phyloP scores from a whole-genome alignment of 2,113 vertebrate genomes.

The Myotis yumanensis region DNA sequence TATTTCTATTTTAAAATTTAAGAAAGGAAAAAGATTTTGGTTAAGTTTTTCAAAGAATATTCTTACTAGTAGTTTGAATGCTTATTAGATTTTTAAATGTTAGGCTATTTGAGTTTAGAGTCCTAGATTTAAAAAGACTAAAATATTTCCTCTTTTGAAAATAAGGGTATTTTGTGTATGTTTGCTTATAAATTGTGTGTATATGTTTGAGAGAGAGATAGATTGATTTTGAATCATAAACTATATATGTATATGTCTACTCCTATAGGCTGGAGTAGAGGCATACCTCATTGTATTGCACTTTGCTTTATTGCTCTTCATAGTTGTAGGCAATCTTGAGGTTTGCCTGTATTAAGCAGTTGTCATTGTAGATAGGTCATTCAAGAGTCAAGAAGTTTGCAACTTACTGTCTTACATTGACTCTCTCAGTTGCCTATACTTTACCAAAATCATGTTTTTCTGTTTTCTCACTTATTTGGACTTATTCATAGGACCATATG shows the following conservation, averaged over 20 bases:
- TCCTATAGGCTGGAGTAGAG: background rate
- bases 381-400: background rate
- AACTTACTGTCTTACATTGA: background rate
- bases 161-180: background rate
- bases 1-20: slow-evolving; percentile 50
- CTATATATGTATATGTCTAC: background rate
- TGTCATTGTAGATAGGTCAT: background rate
- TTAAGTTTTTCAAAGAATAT: slow-evolving; percentile 3
- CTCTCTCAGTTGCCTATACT: background rate
- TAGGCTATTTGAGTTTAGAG: background rate
- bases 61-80: background rate
- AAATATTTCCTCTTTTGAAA: background rate
- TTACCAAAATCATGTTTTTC: background rate
- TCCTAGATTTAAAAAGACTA: background rate
- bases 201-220: background rate
- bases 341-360: background rate
- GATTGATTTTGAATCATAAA: background rate
- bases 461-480: slow-evolving; percentile 17
- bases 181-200: background rate
- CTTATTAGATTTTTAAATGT: slow-evolving; percentile 16
- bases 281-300: background rate
- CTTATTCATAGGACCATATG: background rate
- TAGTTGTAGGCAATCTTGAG: background rate
- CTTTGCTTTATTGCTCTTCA: background rate
- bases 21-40: slow-evolving; percentile 11